Base-by-base conservation (phyloP, 1,140 invertebrate species). In the Drosophila nebulosa region DNA sequence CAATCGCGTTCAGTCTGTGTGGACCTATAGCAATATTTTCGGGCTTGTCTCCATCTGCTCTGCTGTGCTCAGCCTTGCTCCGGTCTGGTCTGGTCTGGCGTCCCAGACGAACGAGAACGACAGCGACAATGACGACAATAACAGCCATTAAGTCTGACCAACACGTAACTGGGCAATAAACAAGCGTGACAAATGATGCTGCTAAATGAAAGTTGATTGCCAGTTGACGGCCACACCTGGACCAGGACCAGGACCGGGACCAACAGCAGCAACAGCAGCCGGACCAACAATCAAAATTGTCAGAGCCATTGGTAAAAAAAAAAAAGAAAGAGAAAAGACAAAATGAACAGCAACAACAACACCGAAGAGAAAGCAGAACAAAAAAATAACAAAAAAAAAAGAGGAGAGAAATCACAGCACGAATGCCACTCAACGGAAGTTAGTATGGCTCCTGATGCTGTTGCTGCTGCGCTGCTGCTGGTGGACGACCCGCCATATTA, bases 181-280 rank as follows among this genome's bases (percentile, higher is more conserved):
- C 83, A 86, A 86, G 75, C 75, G 83, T 83, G 83, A 86, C 83
- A 86, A 86, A 86, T 86, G 83, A 86, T 83, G 83, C 83, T 88
- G 84, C 83, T 88, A 86, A 86, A 86, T 88, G 83, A 83, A 88
- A 88, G 78, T 86, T 86, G 83, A 86, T 86, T 86, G 83, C 83
- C 81, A 88, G 81, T 88, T 86, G 81, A 86, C 81, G 74, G 70
- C 65, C 83, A 86, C 78, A 86, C 83, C 83, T 81, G 78, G 52
- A 64, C 42, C 63, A 27, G 62, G 27, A 18, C 42, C 32, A 50
- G 30, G 30, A 3, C 36, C 26, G 14, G 35, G 5, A 36, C n/a
- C 16, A 24, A 35, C 5, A 62, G 55, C 10, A 16, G 56, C 52
- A 39, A n/a, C 35, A 69, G 7, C 42, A 67, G 26, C 50, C 32